These are phyloP conservation scores for Psococerastis gibbosa DNA, from an alignment of 2,888 invertebrate species.

Conservation along the genomic window DNA sequence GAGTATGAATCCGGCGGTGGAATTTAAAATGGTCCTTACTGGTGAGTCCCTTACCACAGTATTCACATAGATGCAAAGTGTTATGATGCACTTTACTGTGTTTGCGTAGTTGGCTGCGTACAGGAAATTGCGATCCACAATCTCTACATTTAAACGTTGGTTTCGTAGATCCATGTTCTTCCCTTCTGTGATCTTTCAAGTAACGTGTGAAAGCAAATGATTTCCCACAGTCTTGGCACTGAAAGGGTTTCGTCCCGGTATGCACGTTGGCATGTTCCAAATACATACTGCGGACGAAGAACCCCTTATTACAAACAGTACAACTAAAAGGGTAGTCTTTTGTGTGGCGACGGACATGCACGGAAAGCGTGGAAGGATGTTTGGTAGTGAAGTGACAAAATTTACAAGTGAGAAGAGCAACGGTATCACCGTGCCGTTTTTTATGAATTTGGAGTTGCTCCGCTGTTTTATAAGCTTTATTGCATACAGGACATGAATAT, in stretches of 20 bases:
- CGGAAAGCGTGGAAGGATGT: constrained; percentile 26
- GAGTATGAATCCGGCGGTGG: constrained; percentile 33
- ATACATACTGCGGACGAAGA: constrained; percentile 25
- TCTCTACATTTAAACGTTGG: constrained; percentile 25
- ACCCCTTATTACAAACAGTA: constrained; percentile 24
- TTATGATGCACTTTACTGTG: constrained; percentile 30
- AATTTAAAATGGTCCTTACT: constrained; percentile 33
- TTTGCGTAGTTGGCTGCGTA: constrained; percentile 23
- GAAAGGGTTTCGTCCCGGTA: constrained; percentile 19
- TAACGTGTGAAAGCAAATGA: constrained; percentile 25
- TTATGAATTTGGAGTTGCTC: constrained; percentile 15
- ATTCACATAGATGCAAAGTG: constrained; percentile 33
- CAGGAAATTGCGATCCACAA: constrained; percentile 28
- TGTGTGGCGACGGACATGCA: constrained; percentile 37
- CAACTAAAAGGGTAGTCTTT: constrained; percentile 29
- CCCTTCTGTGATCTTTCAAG: constrained; percentile 22
- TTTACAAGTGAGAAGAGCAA: constrained; percentile 16
- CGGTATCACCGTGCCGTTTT: constrained; percentile 14
- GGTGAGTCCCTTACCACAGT: constrained; percentile 36
- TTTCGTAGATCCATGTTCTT: constrained; percentile 10
- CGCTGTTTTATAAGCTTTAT: constrained; percentile 17
- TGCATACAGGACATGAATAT: constrained; percentile 18
- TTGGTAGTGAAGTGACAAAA: constrained; percentile 27
- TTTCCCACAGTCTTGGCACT: constrained; percentile 24
- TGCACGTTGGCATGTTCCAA: constrained; percentile 35